A percentile compares a stretch with the other conserved stretches of the same genome.
Conservation (phyloP, 1,140 invertebrate genomes). For the Drosophila santomea region DNA sequence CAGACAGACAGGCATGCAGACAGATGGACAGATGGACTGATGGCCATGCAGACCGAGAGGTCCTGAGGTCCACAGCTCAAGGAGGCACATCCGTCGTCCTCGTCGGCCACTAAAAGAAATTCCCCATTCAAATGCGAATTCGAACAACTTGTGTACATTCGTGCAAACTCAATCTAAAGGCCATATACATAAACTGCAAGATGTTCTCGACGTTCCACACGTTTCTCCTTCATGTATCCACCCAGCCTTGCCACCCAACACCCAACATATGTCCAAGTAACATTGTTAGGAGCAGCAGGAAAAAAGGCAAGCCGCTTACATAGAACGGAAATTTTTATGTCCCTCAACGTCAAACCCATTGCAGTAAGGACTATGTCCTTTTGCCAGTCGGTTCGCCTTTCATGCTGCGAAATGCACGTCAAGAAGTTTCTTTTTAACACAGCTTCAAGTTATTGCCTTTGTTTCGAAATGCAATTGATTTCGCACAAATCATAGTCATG, state of each 20-base stretch:
- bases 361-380: slow-evolving; percentile 43
- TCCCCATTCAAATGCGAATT: slow-evolving; percentile 72
- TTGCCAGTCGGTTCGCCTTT: slow-evolving; percentile 14
- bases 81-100: slow-evolving; percentile 56
- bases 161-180: slow-evolving; percentile 79
- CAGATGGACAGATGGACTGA: slow-evolving; percentile 8
- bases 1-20: slow-evolving; percentile 16
- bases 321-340: slow-evolving; percentile 79
- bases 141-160: slow-evolving; percentile 61
- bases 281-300: slow-evolving; percentile 31
- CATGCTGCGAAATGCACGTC: slow-evolving; percentile 6
- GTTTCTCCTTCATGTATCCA: slow-evolving; percentile 30
- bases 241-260: neutral
- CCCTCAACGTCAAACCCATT: slow-evolving; percentile 79
- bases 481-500: too few relatives aligned
- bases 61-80: slow-evolving; percentile 35
- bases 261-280: slow-evolving; percentile 58
- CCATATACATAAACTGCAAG: slow-evolving; percentile 75
- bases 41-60: neutral
- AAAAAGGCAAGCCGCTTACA: slow-evolving; percentile 43
- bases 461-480: neutral
- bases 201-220: slow-evolving; percentile 57
- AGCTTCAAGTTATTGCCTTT: neutral
- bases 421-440: neutral
- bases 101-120: slow-evolving; percentile 68